phyloP scores from a whole-genome alignment of 92 coral and sea anemone genomes.

The Zoanthus sansibaricus region DNA sequence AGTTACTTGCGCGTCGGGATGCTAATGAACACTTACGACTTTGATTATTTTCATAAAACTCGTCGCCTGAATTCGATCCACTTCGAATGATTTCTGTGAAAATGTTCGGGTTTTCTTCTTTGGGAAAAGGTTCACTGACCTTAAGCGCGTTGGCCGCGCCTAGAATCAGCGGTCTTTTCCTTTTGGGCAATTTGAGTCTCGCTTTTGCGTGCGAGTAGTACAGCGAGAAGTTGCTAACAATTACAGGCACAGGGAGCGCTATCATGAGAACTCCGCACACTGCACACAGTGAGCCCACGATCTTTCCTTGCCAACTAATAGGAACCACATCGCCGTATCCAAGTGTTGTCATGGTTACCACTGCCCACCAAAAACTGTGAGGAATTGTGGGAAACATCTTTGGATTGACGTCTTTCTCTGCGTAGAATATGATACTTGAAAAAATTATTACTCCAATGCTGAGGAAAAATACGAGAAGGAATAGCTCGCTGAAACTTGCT shows the following conservation, averaged over 20 bases:
- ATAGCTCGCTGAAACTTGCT: constrained; percentile 95
- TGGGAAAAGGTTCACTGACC: constrained; percentile 87
- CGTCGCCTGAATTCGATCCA: constrained; percentile 36
- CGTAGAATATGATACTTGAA: constrained; percentile 92
- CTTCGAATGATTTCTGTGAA: constrained; percentile 61
- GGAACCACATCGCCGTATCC: constrained; percentile 98
- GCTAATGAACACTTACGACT: constrained; percentile 29
- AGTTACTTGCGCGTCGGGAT: constrained; percentile 56
- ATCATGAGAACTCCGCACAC: constrained; percentile 94
- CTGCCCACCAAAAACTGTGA: constrained; percentile 99
- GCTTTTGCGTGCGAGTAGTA: constrained; percentile 99
- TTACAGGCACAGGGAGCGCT: constrained; percentile 97
- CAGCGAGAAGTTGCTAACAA: constrained; percentile 96
- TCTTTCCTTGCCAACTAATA: constrained; percentile 78
- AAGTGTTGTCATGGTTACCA: constrained; percentile 98
- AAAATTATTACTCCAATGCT: constrained; percentile 97
- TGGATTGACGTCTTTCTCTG: constrained; percentile 76
- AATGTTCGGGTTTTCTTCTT: constrained; percentile 70
- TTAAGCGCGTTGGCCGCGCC: constrained; percentile 97
- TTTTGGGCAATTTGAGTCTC: constrained; percentile 79
- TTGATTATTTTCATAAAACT: neutral
- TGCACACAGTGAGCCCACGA: constrained; percentile 97
- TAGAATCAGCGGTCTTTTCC: constrained; percentile 89
- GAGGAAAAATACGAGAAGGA: constrained; percentile 89
- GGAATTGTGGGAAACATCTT: constrained; percentile 91